Conservation (phyloP, 2,113 vertebrate genomes). For the Hippolais icterina region DNA sequence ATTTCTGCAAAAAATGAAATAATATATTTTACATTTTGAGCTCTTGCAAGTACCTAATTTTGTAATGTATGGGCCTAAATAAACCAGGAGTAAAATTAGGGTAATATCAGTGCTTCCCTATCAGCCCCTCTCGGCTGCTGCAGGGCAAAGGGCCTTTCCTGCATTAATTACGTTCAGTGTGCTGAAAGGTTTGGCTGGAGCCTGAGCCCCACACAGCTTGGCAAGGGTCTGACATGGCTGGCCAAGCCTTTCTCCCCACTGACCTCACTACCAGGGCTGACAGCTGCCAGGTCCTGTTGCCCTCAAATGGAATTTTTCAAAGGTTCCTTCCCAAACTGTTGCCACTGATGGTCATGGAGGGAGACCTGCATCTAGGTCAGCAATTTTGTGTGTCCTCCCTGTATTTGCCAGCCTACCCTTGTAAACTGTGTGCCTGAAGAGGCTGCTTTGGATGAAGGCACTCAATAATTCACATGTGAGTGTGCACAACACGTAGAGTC, state of each 20-base stretch:
- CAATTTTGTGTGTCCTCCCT: not conserved
- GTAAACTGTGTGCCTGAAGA: not conserved
- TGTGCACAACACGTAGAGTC: fast-evolving
- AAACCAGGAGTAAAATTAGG: not conserved
- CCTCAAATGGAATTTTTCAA: constrained; percentile 43
- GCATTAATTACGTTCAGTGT: constrained; percentile 2
- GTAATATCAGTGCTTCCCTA: not conserved
- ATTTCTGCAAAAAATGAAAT: not conserved
- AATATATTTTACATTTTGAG: not conserved
- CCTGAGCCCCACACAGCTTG: not conserved
- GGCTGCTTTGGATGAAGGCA: not conserved
- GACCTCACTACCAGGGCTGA: constrained; percentile 30
- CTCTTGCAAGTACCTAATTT: not conserved
- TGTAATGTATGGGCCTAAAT: not conserved
- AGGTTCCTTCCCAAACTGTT: not conserved
- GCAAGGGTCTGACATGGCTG: not conserved
- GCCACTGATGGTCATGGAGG: not conserved
- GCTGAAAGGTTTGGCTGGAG: constrained; percentile 12
- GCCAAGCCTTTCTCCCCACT: constrained; percentile 16
- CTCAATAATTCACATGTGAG: not conserved
- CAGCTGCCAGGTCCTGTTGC: constrained; percentile 37
- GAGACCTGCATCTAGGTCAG: not conserved
- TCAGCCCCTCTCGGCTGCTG: not conserved
- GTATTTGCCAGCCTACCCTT: not conserved
- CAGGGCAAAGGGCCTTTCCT: constrained; percentile 29